Conservation (phyloP, 2,113 vertebrate genomes). For the Seriola rivoliana region DNA sequence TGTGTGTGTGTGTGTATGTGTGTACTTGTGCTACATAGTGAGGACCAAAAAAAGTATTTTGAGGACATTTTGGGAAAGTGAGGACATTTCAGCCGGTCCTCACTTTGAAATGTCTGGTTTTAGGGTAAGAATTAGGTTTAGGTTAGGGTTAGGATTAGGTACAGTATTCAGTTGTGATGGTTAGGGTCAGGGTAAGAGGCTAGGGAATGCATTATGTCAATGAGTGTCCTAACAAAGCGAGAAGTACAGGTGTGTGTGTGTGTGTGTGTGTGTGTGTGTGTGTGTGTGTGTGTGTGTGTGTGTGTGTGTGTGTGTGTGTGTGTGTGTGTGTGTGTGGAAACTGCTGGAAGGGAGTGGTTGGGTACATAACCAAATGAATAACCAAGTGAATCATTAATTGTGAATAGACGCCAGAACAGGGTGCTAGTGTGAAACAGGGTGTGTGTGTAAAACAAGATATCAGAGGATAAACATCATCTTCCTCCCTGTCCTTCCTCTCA, state of each 20-base stretch:
- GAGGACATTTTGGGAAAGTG: too few relatives aligned
- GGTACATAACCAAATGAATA: not conserved
- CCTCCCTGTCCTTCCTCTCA: conserved; percentile 69
- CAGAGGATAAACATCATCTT: not conserved
- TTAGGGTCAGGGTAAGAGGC: too few relatives aligned
- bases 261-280: conserved; percentile 8
- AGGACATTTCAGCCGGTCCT: too few relatives aligned
- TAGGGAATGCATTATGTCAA: too few relatives aligned
- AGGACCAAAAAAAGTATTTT: too few relatives aligned
- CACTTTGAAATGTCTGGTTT: too few relatives aligned
- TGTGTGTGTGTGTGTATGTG: too few relatives aligned
- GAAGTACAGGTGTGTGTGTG: not conserved
- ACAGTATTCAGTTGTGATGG: too few relatives aligned
- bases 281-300: not conserved
- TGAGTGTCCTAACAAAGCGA: too few relatives aligned
- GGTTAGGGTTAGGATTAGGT: too few relatives aligned
- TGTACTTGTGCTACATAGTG: too few relatives aligned
- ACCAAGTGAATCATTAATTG: not conserved
- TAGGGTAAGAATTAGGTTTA: too few relatives aligned
- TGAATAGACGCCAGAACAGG: conserved; percentile 2
- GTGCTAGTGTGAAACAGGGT: not conserved
- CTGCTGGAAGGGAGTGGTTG: not conserved
- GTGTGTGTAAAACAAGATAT: not conserved
- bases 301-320: conserved; percentile 9
- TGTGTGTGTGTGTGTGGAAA: not conserved